Evolutionary conservation across 2,797 vertebrate species (phyloP).

Genomic region (Anniella stebbinsi): DNA sequence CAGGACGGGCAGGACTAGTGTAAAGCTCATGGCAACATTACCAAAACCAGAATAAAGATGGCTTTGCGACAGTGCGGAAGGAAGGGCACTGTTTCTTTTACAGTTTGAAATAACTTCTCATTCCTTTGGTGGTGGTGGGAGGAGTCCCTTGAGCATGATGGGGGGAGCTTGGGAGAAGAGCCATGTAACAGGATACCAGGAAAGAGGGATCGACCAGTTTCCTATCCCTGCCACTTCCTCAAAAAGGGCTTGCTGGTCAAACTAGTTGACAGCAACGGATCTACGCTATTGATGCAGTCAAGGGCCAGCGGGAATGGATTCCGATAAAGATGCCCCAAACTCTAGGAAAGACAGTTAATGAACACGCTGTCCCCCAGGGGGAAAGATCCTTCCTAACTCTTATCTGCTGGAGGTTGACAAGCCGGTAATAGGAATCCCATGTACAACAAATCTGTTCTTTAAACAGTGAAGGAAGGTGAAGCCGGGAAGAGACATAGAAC

Average conservation of each 20-base stretch:
- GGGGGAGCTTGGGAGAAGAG: no score
- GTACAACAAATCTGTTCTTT: conserved; percentile 30
- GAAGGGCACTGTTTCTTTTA: background rate
- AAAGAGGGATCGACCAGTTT: background rate
- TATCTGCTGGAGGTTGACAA: conserved; percentile 24
- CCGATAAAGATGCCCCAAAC: conserved; percentile 36
- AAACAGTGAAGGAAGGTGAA: conserved; percentile 13
- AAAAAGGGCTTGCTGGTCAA: background rate
- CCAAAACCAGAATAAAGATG: no score
- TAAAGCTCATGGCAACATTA: no score
- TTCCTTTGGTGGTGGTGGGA: background rate
- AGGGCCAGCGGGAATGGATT: conserved; percentile 13
- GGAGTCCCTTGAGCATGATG: no score
- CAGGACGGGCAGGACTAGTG: no score
- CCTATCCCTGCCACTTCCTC: background rate
- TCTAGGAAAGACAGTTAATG: conserved; percentile 24
- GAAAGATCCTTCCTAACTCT: conserved; percentile 31
- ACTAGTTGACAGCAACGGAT: background rate
- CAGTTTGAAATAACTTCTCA: background rate
- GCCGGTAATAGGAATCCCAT: conserved; percentile 1
- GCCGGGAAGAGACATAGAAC: conserved; percentile 13
- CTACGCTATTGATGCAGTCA: background rate
- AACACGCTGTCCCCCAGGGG: conserved; percentile 21
- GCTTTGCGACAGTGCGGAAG: no score
- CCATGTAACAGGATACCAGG: background rate